Conservation (phyloP, 2,797 vertebrate species). For the Jordanella pulchra region DNA sequence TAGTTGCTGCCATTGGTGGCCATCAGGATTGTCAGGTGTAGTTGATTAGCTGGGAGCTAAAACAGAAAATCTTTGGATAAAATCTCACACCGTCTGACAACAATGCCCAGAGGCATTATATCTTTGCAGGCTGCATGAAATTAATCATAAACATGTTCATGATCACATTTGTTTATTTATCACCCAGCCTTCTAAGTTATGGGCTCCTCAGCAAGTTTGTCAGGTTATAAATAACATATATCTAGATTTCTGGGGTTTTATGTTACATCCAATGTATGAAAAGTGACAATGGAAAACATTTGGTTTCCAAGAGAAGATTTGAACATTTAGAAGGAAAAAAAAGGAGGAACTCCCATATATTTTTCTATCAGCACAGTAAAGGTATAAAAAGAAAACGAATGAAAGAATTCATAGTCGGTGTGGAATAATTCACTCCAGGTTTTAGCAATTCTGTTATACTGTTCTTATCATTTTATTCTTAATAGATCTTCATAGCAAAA, state of each 20-base stretch:
- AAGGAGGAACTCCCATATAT: background rate
- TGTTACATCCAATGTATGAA: background rate
- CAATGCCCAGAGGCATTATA: conserved; percentile 40
- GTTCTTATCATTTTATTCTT: too few species aligned
- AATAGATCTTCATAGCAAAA: background rate
- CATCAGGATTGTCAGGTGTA: conserved; percentile 11
- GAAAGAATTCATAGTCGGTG: background rate
- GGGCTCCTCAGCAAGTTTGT: background rate
- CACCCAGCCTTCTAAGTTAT: background rate
- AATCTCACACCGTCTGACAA: conserved; percentile 46
- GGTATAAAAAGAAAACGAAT: background rate
- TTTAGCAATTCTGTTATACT: too few species aligned
- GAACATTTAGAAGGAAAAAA: background rate
- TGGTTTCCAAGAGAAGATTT: background rate
- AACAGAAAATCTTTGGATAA: conserved; percentile 52
- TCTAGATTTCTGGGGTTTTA: background rate
- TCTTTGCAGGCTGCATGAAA: conserved; percentile 45
- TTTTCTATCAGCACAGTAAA: background rate
- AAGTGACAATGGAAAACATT: too few species aligned
- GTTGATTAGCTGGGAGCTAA: conserved; percentile 55
- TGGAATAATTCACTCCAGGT: too few species aligned
- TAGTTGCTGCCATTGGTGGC: conserved; percentile 48
- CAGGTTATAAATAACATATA: background rate
- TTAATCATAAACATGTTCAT: conserved; percentile 22
- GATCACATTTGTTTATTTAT: background rate